Evolutionary conservation across 2,888 invertebrate species (phyloP).

Genomic region (Nudaria mundana): DNA sequence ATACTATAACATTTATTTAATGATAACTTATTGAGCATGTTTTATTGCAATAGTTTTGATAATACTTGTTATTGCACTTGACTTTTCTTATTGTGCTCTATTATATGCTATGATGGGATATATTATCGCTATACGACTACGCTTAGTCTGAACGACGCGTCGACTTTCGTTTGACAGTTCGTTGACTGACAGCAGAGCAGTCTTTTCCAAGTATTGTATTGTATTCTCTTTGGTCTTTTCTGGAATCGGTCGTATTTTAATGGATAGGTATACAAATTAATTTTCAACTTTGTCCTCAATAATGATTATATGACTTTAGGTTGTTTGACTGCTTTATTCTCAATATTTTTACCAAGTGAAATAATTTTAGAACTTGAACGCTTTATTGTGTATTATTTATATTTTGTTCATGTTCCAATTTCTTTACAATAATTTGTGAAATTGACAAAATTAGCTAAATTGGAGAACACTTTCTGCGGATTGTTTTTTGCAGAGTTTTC

Average conservation of each 20-base stretch:
- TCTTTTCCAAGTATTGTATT: no score
- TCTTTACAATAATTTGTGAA: slow-evolving; percentile 18
- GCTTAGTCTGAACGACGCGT: no score
- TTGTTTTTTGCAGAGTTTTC: neutral
- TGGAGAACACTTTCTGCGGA: neutral
- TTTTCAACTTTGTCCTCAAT: slow-evolving; percentile 5
- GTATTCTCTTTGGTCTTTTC: no score
- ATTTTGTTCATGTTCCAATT: neutral
- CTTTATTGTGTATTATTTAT: neutral
- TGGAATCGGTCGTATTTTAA: slow-evolving; percentile 28
- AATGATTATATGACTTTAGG: slow-evolving; percentile 20
- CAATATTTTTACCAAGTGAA: slow-evolving; percentile 13
- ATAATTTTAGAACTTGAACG: neutral
- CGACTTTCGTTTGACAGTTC: neutral
- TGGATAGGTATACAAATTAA: slow-evolving; percentile 9
- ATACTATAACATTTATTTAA: no score
- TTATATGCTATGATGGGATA: no score
- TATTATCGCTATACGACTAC: no score
- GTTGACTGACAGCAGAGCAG: slow-evolving; percentile 16
- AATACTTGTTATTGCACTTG: no score
- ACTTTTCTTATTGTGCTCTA: no score
- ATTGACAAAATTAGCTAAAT: neutral
- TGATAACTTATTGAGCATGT: no score
- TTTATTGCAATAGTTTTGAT: no score
- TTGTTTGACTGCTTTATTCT: slow-evolving; percentile 20